Conservation (phyloP, 2,113 vertebrate genomes). For the Chionis minor region DNA sequence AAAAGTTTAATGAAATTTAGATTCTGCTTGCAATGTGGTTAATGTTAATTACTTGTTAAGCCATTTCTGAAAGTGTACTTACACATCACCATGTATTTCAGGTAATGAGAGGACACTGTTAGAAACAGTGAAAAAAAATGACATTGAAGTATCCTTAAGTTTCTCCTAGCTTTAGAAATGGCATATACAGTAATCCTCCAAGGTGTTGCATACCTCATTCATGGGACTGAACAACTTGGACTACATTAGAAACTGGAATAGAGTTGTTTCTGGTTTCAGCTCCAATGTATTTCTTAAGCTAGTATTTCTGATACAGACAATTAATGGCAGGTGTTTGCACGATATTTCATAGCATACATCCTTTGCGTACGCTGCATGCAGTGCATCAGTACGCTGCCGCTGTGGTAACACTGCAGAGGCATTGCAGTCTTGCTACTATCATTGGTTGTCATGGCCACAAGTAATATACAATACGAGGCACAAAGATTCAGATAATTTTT, state of each 20-base stretch:
- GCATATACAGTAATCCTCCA: not conserved
- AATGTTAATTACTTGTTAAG: not conserved
- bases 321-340: not conserved
- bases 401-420: conserved; percentile 36
- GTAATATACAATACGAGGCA: not conserved
- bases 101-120: not conserved
- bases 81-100: not conserved
- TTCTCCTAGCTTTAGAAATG: not conserved
- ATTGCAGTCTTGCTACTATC: conserved; percentile 27
- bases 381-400: not conserved
- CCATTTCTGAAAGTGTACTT: not conserved
- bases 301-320: not conserved
- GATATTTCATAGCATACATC: not conserved
- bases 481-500: not conserved
- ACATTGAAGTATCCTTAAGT: not conserved
- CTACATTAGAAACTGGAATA: not conserved
- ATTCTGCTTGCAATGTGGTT: not conserved
- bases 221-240: not conserved
- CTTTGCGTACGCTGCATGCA: not conserved
- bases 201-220: not conserved
- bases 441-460: conserved; percentile 54
- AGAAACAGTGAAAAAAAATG: not conserved
- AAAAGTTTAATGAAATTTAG: not conserved
- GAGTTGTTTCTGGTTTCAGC: not conserved
- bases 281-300: not conserved